phyloP scores from a whole-genome alignment of 92 coral and sea anemone species.

The Epizoanthus ramosus region DNA sequence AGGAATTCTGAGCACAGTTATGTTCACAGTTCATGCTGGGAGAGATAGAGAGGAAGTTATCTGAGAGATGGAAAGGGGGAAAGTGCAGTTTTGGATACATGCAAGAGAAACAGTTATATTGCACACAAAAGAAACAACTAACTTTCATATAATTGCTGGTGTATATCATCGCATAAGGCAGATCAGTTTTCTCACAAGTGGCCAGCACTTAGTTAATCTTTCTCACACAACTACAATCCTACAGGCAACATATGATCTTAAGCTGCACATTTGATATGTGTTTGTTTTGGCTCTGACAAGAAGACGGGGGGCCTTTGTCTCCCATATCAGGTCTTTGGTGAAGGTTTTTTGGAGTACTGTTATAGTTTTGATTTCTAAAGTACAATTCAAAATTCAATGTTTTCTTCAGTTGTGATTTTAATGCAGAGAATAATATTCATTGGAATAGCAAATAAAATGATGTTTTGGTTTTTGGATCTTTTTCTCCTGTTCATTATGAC shows the following conservation, averaged over 20 bases:
- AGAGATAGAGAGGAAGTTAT: constrained; percentile 13
- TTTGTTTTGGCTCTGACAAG: not conserved
- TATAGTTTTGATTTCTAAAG: too few species aligned
- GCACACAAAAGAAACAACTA: not conserved
- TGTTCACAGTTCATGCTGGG: constrained; percentile 34
- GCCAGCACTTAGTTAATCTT: not conserved
- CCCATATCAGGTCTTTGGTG: constrained; percentile 23
- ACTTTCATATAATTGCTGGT: not conserved
- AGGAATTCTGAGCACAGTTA: constrained; percentile 38
- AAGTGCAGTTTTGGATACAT: not conserved
- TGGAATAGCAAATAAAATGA: too few species aligned
- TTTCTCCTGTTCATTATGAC: too few species aligned
- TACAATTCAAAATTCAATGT: too few species aligned
- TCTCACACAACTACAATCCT: constrained; percentile 21
- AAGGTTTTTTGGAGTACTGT: not conserved
- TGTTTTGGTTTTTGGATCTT: too few species aligned
- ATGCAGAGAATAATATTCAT: too few species aligned
- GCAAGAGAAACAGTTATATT: not conserved
- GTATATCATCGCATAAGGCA: not conserved
- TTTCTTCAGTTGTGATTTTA: too few species aligned
- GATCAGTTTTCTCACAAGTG: not conserved
- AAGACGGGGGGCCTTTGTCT: constrained; percentile 6
- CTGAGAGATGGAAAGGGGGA: constrained; percentile 28
- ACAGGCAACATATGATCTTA: constrained; percentile 17
- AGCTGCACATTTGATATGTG: constrained; percentile 32